Percentiles rank a stretch among this genome's conserved stretches.
phyloP scores from a whole-genome alignment of 2,888 invertebrate genomes.

The Dusona sp. region DNA sequence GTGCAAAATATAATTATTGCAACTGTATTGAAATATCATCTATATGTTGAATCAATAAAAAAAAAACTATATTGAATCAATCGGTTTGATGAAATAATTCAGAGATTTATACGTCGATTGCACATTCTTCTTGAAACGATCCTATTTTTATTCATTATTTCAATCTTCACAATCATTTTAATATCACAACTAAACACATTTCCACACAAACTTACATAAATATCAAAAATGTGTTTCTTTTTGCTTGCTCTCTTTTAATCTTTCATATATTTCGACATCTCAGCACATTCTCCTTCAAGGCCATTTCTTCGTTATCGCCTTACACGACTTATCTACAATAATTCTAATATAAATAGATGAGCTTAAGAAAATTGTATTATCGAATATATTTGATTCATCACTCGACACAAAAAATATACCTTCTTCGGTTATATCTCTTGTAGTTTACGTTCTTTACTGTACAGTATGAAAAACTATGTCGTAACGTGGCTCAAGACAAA shows the following conservation, averaged over 20 bases:
- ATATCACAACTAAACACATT: conserved; percentile 47
- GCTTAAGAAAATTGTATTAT: conserved; percentile 50
- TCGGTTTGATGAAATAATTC: conserved; percentile 2
- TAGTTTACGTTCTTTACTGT: conserved; percentile 26
- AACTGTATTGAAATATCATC: conserved; percentile 76
- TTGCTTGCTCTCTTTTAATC: neutral
- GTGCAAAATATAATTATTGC: conserved; percentile 71
- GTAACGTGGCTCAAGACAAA: conserved; percentile 29
- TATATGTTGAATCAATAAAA: conserved; percentile 77
- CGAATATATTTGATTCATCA: conserved; percentile 43
- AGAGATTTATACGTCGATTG: neutral
- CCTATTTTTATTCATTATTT: conserved; percentile 20
- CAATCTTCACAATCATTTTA: conserved; percentile 44
- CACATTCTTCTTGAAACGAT: neutral
- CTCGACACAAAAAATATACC: conserved; percentile 29
- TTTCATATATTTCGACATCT: conserved; percentile 35
- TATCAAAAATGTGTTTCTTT: conserved; percentile 48
- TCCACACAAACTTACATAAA: conserved; percentile 26
- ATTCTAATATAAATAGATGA: conserved; percentile 55
- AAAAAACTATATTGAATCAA: conserved; percentile 63
- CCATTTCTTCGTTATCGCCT: neutral
- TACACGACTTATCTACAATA: conserved; percentile 8
- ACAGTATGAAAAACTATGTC: conserved; percentile 47
- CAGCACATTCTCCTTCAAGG: conserved; percentile 24
- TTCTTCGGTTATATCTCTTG: conserved; percentile 19